These are phyloP conservation scores for Lophochroa leadbeateri DNA, from an alignment of 2,113 vertebrate genomes.

Conservation along the genomic window DNA sequence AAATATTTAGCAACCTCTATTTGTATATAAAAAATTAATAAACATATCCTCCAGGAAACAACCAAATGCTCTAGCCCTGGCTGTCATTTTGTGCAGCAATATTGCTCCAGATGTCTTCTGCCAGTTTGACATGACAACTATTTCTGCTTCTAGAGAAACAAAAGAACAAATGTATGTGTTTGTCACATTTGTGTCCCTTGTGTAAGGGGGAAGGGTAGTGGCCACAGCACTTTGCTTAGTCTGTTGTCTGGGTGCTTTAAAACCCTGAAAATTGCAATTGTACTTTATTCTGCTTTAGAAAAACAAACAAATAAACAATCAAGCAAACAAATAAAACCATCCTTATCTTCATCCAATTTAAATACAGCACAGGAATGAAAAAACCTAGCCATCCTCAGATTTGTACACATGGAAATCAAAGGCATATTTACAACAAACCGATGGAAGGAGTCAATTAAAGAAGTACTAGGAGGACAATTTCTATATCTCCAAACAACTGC, in stretches of 20 bases:
- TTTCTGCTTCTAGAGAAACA: background rate
- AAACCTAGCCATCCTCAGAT: background rate
- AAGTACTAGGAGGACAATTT: background rate
- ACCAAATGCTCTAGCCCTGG: background rate
- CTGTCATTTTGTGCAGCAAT: background rate
- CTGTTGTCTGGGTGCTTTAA: background rate
- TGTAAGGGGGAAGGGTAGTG: background rate
- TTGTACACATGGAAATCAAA: background rate
- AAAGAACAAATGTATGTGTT: background rate
- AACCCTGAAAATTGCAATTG: background rate
- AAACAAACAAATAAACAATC: background rate
- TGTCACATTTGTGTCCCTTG: background rate
- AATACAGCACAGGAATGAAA: background rate
- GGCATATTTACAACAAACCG: background rate
- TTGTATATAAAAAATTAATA: background rate
- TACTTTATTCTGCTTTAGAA: background rate
- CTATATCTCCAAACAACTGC: background rate
- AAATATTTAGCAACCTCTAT: background rate
- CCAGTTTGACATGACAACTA: background rate
- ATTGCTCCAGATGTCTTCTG: background rate
- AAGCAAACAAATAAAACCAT: background rate
- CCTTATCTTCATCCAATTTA: background rate
- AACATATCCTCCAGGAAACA: background rate
- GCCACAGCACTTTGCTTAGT: background rate
- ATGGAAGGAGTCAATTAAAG: background rate